Conservation (phyloP, 2,888 invertebrate genomes). For the Troglohyphantes excavatus region DNA sequence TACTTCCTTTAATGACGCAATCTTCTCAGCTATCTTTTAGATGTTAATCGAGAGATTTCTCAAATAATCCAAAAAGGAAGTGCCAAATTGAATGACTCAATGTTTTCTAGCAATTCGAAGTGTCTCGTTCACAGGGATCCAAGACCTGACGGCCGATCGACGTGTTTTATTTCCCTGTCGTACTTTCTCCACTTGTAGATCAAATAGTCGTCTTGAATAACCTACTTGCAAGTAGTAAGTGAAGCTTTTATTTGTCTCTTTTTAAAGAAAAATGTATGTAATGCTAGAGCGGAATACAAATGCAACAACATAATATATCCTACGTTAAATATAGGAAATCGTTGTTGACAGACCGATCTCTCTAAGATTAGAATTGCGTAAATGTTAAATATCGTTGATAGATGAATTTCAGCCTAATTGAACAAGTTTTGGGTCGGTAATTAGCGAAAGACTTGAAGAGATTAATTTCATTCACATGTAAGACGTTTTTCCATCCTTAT, state of each 20-base stretch:
- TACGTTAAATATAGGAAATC: neutral
- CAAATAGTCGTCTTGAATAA: neutral
- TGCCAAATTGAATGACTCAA: too few species aligned
- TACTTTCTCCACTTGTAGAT: neutral
- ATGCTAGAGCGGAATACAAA: neutral
- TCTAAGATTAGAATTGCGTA: conserved; percentile 4
- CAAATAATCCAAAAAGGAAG: neutral
- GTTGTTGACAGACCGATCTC: neutral
- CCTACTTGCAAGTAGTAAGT: neutral
- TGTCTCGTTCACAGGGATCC: neutral
- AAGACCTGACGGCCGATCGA: neutral
- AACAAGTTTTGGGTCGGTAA: neutral
- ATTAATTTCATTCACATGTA: neutral
- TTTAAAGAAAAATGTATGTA: neutral
- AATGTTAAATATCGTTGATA: conserved; percentile 9
- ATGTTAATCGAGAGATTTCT: neutral
- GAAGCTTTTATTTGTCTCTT: neutral
- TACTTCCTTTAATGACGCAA: neutral
- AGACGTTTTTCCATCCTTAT: neutral
- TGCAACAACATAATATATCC: neutral
- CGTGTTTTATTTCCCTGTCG: neutral
- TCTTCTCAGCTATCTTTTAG: neutral
- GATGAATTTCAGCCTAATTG: neutral
- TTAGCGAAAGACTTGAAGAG: neutral
- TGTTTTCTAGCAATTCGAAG: neutral